These are phyloP conservation scores for Epinotia bilunana DNA, from an alignment of 2,888 invertebrate genomes.

Conservation along the genomic window DNA sequence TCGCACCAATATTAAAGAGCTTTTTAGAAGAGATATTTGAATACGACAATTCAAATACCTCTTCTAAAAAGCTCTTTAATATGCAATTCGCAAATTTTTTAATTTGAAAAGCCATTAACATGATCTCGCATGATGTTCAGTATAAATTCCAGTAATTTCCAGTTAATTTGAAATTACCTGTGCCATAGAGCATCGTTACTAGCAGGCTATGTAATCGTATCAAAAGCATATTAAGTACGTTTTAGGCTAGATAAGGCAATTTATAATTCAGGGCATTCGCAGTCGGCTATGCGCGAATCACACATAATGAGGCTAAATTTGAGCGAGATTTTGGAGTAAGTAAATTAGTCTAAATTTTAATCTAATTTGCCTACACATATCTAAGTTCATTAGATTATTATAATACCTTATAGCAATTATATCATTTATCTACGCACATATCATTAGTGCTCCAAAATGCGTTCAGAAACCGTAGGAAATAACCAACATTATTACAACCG, in stretches of 20 bases:
- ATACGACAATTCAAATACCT: too few relatives aligned
- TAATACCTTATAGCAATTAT: too few relatives aligned
- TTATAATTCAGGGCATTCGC: slow-evolving; percentile 11
- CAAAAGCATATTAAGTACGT: slow-evolving; percentile 24
- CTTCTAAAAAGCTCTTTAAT: slow-evolving; percentile 8
- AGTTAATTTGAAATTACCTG: slow-evolving; percentile 39
- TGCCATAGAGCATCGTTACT: not conserved
- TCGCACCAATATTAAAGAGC: too few relatives aligned
- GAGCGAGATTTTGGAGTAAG: too few relatives aligned
- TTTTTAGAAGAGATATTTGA: too few relatives aligned
- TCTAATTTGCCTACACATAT: too few relatives aligned
- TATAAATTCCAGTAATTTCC: not conserved
- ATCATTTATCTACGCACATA: too few relatives aligned
- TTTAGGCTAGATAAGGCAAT: slow-evolving; percentile 21
- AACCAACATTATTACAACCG: too few relatives aligned
- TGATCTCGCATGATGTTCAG: slow-evolving; percentile 22
- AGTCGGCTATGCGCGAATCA: not conserved
- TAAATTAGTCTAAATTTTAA: too few relatives aligned
- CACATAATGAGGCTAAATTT: not conserved
- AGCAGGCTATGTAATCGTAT: slow-evolving; percentile 7
- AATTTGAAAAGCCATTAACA: slow-evolving; percentile 28
- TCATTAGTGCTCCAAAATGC: too few relatives aligned
- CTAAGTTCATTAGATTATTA: too few relatives aligned
- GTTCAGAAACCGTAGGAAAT: too few relatives aligned
- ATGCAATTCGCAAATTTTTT: slow-evolving; percentile 12